Percentiles rank a stretch among this genome's conserved stretches.
phyloP scores from a whole-genome alignment of 2,888 invertebrate species.

The Yponomeuta sedellus region DNA sequence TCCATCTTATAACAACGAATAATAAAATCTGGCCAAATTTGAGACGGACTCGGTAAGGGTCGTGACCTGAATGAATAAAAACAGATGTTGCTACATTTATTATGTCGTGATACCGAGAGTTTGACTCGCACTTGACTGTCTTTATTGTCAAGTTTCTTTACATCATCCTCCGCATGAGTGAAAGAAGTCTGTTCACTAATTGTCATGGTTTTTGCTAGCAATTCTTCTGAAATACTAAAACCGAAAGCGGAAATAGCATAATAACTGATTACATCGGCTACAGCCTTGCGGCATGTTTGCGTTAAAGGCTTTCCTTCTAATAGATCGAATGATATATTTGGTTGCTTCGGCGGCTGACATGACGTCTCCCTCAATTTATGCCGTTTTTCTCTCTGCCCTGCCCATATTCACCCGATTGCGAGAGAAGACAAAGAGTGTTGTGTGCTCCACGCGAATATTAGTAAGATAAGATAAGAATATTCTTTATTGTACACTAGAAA shows the following conservation, averaged over 20 bases:
- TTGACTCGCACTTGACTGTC: no score
- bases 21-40: no score
- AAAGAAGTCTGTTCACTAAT: not conserved
- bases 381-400: slow-evolving; percentile 2
- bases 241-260: not conserved
- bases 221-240: not conserved
- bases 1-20: no score
- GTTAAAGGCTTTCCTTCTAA: not conserved
- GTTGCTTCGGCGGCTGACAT: not conserved
- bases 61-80: no score
- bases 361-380: not conserved
- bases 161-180: not conserved
- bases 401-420: slow-evolving; percentile 1
- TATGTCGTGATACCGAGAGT: no score
- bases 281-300: not conserved
- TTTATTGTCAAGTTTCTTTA: no score
- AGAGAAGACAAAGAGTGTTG: not conserved
- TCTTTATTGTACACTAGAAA: no score
- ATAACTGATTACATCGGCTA: not conserved
- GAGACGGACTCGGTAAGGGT: no score
- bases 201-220: not conserved
- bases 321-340: slow-evolving; percentile 3
- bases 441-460: no score
- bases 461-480: no score
- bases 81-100: no score